These are phyloP conservation scores for Pollenia griseotomentosa DNA, from an alignment of 2,888 invertebrate species.

Conservation along the genomic window DNA sequence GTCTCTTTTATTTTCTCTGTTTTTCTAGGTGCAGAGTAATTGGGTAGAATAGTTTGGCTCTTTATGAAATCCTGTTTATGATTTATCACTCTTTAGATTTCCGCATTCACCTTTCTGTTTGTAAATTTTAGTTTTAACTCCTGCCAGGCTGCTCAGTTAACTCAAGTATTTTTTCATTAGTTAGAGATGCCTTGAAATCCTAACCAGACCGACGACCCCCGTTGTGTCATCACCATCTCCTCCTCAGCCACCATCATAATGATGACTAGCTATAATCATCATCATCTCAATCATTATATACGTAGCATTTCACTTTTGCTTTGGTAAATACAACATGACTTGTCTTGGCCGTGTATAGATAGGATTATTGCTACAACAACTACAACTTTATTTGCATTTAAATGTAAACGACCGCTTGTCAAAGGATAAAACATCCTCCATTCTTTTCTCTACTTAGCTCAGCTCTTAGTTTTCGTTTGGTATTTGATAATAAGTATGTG, in stretches of 20 bases:
- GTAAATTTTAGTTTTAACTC: background rate
- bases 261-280: background rate
- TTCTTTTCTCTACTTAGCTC: constrained; percentile 48
- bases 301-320: constrained; percentile 42
- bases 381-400: constrained; percentile 64
- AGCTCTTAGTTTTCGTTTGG: constrained; percentile 25
- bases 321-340: background rate
- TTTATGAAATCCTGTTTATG: background rate
- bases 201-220: constrained; percentile 51
- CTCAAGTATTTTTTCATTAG: constrained; percentile 60
- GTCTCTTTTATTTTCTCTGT: background rate
- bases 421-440: constrained; percentile 56
- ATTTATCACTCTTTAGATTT: constrained; percentile 1
- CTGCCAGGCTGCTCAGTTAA: constrained; percentile 15
- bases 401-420: constrained; percentile 73
- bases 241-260: background rate
- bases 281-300: constrained; percentile 28
- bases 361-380: constrained; percentile 26
- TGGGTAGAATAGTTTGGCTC: background rate
- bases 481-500: constrained; percentile 8
- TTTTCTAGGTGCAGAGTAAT: no score
- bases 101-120: constrained; percentile 26
- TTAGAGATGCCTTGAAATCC: constrained; percentile 44
- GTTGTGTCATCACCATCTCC: constrained; percentile 25
- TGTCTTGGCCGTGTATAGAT: constrained; percentile 22